These are phyloP conservation scores for Oxystoma pomonae DNA, from an alignment of 2,888 invertebrate species.

Conservation along the genomic window DNA sequence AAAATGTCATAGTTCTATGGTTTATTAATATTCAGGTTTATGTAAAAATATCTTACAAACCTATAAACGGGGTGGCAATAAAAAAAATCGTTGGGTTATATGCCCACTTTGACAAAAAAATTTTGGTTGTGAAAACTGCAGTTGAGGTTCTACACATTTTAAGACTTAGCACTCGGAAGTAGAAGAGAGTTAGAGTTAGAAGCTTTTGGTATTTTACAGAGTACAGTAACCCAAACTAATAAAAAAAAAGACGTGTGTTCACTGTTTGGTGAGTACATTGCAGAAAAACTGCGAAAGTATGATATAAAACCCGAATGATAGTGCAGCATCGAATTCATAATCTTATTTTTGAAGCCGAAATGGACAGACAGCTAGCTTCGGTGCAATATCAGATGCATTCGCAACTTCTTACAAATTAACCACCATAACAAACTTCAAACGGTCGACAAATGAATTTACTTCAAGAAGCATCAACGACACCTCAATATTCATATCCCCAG, in stretches of 20 bases:
- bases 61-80: too few relatives aligned
- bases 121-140: too few relatives aligned
- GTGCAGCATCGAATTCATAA: constrained; percentile 8
- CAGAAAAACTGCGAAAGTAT: constrained; percentile 12
- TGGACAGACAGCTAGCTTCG: not conserved
- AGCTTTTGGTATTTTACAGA: not conserved
- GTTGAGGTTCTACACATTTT: too few relatives aligned
- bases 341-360: constrained; percentile 12
- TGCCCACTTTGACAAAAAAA: too few relatives aligned
- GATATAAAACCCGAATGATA: constrained; percentile 6
- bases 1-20: too few relatives aligned
- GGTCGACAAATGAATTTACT: not conserved
- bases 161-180: too few relatives aligned
- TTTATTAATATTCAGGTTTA: too few relatives aligned
- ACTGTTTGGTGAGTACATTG: constrained; percentile 12
- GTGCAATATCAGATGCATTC: not conserved
- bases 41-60: too few relatives aligned
- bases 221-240: not conserved
- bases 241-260: constrained; percentile 9
- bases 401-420: not conserved
- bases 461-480: not conserved
- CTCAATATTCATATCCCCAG: not conserved
- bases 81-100: too few relatives aligned
- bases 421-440: not conserved
- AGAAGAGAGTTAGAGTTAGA: too few relatives aligned